Evolutionary conservation across 2,888 invertebrate genomes (phyloP).

Genomic region (Drosophila atripex): DNA sequence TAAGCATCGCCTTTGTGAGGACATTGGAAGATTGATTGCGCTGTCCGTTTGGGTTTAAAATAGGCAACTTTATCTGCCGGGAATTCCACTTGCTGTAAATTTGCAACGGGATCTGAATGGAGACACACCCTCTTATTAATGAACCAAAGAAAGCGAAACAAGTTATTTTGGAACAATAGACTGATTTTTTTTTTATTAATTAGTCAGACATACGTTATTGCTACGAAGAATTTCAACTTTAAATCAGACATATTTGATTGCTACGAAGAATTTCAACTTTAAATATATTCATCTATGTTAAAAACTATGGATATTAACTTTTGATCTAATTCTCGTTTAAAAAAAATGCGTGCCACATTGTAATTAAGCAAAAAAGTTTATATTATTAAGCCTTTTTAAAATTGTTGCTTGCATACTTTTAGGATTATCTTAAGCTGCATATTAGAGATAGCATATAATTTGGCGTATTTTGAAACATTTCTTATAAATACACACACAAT

Average conservation of each 20-base stretch:
- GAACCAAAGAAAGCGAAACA: background rate
- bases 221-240: too few relatives aligned
- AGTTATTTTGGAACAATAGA: constrained; percentile 3
- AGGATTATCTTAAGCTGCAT: background rate
- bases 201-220: too few relatives aligned
- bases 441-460: background rate
- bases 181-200: constrained; percentile 5
- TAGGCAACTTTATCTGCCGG: background rate
- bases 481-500: background rate
- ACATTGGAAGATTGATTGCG: constrained; percentile 38
- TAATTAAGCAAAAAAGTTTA: too few relatives aligned
- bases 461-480: background rate
- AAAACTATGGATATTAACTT: too few relatives aligned
- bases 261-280: too few relatives aligned
- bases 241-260: too few relatives aligned
- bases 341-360: too few relatives aligned
- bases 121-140: constrained; percentile 23
- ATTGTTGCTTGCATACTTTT: background rate
- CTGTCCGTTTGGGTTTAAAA: background rate
- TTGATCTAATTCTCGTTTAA: too few relatives aligned
- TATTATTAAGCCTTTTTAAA: background rate
- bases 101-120: constrained; percentile 28
- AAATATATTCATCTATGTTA: too few relatives aligned
- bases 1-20: constrained; percentile 19
- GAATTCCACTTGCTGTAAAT: constrained; percentile 27